Conservation (phyloP, 2,113 vertebrate species). For the Heterotilapia buettikoferi region DNA sequence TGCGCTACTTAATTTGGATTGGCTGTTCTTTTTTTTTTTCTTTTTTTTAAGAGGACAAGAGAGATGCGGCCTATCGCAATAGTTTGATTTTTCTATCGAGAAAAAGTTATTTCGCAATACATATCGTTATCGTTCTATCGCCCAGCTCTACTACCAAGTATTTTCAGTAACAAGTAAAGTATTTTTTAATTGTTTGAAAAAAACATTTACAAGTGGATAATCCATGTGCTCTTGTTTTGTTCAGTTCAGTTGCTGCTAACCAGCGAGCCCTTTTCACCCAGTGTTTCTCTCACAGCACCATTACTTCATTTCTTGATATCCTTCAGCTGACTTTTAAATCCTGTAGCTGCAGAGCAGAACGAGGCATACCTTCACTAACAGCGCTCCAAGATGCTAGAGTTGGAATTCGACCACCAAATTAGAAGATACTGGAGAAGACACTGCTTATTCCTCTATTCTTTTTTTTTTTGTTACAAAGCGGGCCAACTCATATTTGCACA, state of each 20-base stretch:
- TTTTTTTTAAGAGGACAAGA: too few relatives aligned
- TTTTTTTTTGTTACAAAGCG: neutral
- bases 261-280: neutral
- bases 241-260: neutral
- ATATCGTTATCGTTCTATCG: too few relatives aligned
- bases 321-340: neutral
- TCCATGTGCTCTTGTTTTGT: neutral
- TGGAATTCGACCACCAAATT: neutral
- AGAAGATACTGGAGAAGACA: rapidly evolving
- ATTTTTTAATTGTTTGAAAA: neutral
- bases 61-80: too few relatives aligned
- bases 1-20: too few relatives aligned
- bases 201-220: neutral
- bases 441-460: neutral
- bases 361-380: neutral
- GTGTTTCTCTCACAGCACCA: neutral
- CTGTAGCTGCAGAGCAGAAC: neutral
- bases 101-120: too few relatives aligned
- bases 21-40: too few relatives aligned
- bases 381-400: neutral
- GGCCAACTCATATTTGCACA: neutral
- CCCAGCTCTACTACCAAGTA: neutral
- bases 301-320: neutral
- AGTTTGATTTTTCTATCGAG: too few relatives aligned
- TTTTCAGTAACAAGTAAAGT: neutral